Conservation (phyloP, 2,888 invertebrate genomes). For the Rhagium mordax region DNA sequence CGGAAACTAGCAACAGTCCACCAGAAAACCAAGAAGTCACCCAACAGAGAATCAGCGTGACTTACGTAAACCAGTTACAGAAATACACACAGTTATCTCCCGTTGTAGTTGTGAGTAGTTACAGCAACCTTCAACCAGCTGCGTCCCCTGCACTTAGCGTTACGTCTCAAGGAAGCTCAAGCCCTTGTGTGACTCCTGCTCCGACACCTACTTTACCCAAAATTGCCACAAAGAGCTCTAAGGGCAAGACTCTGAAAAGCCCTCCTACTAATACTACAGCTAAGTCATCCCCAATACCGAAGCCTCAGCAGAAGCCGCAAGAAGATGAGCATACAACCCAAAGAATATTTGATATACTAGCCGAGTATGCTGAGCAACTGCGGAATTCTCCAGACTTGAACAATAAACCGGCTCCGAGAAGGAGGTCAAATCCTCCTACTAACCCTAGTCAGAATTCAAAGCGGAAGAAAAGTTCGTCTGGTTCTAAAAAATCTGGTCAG, state of each 20-base stretch:
- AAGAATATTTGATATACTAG: conserved; percentile 84
- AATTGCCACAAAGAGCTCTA: conserved; percentile 63
- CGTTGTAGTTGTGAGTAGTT: conserved; percentile 75
- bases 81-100: conserved; percentile 70
- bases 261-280: conserved; percentile 73
- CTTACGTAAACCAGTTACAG: conserved; percentile 72
- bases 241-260: conserved; percentile 74
- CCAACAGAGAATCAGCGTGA: conserved; percentile 71
- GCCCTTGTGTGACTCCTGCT: conserved; percentile 74
- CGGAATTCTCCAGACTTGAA: conserved; percentile 85
- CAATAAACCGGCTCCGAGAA: conserved; percentile 85
- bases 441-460: conserved; percentile 81
- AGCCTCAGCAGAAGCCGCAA: conserved; percentile 81
- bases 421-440: conserved; percentile 82
- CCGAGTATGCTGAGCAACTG: conserved; percentile 85
- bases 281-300: conserved; percentile 77
- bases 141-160: conserved; percentile 74
- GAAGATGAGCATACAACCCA: conserved; percentile 88
- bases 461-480: conserved; percentile 77
- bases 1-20: conserved; percentile 54
- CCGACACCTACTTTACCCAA: conserved; percentile 68
- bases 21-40: conserved; percentile 62
- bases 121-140: conserved; percentile 70
- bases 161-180: conserved; percentile 74
- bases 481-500: conserved; percentile 73